Evolutionary conservation across 2,113 vertebrate genomes (phyloP).

Genomic region (Jacana jacana): DNA sequence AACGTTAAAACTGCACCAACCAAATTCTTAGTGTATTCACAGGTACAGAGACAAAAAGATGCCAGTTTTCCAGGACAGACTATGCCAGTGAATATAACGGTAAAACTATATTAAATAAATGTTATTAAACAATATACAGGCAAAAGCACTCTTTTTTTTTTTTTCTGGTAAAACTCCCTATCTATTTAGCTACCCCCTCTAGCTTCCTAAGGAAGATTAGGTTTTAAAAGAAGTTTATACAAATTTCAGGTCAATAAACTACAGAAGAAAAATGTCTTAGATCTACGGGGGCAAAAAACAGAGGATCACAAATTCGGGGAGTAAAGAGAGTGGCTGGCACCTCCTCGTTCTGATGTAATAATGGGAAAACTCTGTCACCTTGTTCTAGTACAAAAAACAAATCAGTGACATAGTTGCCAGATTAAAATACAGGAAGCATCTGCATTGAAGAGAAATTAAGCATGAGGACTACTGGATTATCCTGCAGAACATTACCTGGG

Average conservation of each 20-base stretch:
- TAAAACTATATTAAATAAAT: neutral
- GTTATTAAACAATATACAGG: neutral
- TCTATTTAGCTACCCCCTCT: neutral
- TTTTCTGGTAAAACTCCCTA: neutral
- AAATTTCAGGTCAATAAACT: neutral
- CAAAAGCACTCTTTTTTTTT: neutral
- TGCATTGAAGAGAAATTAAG: neutral
- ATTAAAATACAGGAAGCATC: neutral
- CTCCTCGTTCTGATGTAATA: neutral
- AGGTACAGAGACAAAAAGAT: neutral
- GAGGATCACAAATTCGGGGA: neutral
- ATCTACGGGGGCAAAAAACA: neutral
- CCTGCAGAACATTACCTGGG: neutral
- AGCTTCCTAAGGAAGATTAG: neutral
- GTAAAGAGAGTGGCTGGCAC: neutral
- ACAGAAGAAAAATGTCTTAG: neutral
- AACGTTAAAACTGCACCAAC: neutral
- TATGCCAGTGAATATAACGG: neutral
- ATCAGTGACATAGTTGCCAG: neutral
- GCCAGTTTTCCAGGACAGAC: neutral
- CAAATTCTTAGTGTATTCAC: neutral
- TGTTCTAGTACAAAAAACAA: neutral
- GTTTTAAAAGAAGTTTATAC: neutral
- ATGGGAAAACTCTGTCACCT: neutral
- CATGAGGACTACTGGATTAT: neutral